Base-by-base conservation (phyloP, 2,888 invertebrate genomes). In the Cephus sareptanus region DNA sequence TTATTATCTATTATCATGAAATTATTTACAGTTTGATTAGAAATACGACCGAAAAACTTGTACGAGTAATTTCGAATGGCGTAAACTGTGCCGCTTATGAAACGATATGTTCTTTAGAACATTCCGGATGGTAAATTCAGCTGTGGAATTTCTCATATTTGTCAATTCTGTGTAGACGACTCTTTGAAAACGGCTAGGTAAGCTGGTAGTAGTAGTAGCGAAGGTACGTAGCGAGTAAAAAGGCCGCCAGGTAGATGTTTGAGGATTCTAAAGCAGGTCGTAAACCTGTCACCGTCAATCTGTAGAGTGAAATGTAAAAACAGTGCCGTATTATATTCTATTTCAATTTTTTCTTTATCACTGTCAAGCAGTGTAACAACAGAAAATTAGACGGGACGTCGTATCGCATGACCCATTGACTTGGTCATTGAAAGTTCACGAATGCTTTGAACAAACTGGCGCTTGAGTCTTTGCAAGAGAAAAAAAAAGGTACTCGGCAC, bases 351-450 rank as follows among this genome's bases (percentile, higher is more conserved):
- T 23, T 56, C 56, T 56, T 56, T 23, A 56, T 23, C 23, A 23
- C 23, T 56, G 9, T 56, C 23, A 9, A 56, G 23, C 56, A 56
- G 9, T 56, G 56, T 56, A 23, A 23, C 56, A 23, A 9, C 56
- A 23, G 56, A 56, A 56, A 40, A 70, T 73, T 73, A 76, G 73
- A n/a, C 15, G 70, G 56, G 73, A n/a, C 56, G 23, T 73, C 56
- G 33, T 73, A 76, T 76, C 73, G 71, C 31, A 13, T 30, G 76
- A 73, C 76, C 76, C 70, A 76, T 73, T 76, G 76, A 76, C 76
- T 56, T 23, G 9, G 23, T 56, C 56, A 56, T 56, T 23, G 6
- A 56, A 56, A 56, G 56, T 56, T 56, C 56, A 56, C 56, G 56
- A 40, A 56, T 23, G 23, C 56, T 9, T 56, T 56, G 23, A 2